Evolutionary conservation across 2,113 vertebrate species (phyloP), one percentile per base, ranked within the genome.

Genomic region (Verasper variegatus): DNA sequence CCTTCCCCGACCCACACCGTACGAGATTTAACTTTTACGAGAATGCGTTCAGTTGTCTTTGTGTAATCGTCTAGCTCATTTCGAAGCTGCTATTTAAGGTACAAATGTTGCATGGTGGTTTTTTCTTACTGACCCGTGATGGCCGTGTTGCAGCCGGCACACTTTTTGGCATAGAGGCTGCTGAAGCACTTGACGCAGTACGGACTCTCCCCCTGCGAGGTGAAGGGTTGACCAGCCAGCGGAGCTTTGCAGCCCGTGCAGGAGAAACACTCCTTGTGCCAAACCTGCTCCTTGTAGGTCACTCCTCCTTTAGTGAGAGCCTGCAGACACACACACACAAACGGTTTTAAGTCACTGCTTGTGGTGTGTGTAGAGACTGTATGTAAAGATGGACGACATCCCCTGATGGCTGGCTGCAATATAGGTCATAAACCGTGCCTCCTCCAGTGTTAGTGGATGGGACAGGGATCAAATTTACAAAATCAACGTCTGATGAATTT

Each of bases 151-250:
- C 98, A 99, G 70, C 95, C 95, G 0, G 94, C 94, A 80, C 98
- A 99, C 91, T 97, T 99, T 69, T 97, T 97, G 87, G 97, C 97
- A 49, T 98, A 99, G 74, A 99, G 94, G 90, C 92, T 96, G 89
- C 97, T 97, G 85, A 98, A 99, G 90, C 98, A 99, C 90, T 95
- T 93, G 91, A 99, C 91, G 10, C 97, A 99, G 93, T 96, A 98
- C 0, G 98, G 97, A 67, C 94, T 95, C 0, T 99, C 97, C 0
- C 96, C 96, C 90, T 97, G 96, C 14, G 97, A 98, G 81, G 98
- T 99, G 94, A 99, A 99, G 84, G 97, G 95, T 84, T 97, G 96
- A 7, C 96, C 97, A 0, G 97, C 97, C 85, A 99, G 92, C 45
- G 95, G 96, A 0, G 76, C 90, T 87, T 95, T 93, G 88, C 98